These are phyloP conservation scores for Dasyornis broadbenti DNA, from an alignment of 2,113 vertebrate genomes.

Conservation along the genomic window DNA sequence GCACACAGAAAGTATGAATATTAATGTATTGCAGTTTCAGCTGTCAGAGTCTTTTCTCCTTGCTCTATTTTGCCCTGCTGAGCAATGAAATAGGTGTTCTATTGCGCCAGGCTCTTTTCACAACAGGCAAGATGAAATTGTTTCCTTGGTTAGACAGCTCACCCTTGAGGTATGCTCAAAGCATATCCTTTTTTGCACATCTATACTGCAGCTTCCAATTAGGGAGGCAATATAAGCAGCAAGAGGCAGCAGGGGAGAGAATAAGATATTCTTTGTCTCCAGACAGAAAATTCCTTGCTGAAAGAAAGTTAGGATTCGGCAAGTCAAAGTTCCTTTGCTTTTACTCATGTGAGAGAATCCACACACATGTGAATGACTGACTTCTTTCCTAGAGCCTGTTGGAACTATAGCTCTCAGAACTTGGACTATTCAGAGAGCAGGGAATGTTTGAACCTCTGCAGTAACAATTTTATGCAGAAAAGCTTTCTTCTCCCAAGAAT, in stretches of 20 bases:
- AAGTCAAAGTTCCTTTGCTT: background rate
- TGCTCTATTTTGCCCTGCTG: background rate
- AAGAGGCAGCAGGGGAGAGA: background rate
- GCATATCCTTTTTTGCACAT: slow-evolving; percentile 30
- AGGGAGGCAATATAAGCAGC: background rate
- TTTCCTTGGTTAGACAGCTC: slow-evolving; percentile 56
- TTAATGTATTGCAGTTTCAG: background rate
- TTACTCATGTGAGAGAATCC: background rate
- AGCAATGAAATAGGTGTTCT: background rate
- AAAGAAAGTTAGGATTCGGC: background rate
- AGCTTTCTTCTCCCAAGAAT: background rate
- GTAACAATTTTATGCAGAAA: background rate
- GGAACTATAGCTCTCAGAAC: background rate
- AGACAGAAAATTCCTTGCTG: background rate
- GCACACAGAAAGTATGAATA: background rate
- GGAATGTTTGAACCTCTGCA: background rate
- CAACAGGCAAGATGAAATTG: background rate
- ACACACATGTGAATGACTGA: background rate
- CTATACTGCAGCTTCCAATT: slow-evolving; percentile 24
- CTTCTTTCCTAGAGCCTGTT: background rate
- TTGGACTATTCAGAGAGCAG: background rate
- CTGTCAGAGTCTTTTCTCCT: background rate
- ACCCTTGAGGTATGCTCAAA: slow-evolving; percentile 52
- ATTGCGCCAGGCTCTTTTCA: background rate
- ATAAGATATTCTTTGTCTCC: background rate